Percentiles rank a stretch among this genome's conserved stretches.
These are phyloP conservation scores for Ellobius talpinus DNA, from an alignment of 2,113 vertebrate genomes.

Conservation along the genomic window DNA sequence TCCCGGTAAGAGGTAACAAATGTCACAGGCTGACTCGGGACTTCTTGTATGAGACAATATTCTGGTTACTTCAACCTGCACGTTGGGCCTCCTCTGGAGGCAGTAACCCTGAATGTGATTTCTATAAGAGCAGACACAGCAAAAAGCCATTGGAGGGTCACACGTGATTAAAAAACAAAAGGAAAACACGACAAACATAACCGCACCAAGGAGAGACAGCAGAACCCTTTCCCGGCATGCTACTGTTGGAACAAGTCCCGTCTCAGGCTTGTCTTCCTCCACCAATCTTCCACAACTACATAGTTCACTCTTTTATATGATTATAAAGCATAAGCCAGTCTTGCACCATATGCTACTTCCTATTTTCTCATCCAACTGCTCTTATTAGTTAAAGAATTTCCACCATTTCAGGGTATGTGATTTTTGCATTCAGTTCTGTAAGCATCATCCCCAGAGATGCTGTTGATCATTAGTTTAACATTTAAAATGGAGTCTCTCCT, in stretches of 20 bases:
- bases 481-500: slow-evolving; percentile 68
- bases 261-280: slow-evolving; percentile 10
- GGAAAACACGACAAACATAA: not conserved
- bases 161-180: not conserved
- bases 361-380: slow-evolving; percentile 30
- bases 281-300: slow-evolving; percentile 53
- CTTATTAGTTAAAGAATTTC: slow-evolving; percentile 64
- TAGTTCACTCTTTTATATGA: slow-evolving; percentile 5
- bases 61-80: not conserved
- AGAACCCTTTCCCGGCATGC: not conserved
- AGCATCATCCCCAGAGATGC: slow-evolving; percentile 40
- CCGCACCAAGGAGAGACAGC: not conserved
- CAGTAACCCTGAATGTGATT: not conserved
- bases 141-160: slow-evolving; percentile 20
- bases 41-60: not conserved
- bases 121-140: not conserved
- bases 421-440: slow-evolving; percentile 42
- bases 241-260: slow-evolving; percentile 44
- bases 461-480: slow-evolving; percentile 33
- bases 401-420: slow-evolving; percentile 24
- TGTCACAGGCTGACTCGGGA: not conserved
- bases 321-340: slow-evolving; percentile 48
- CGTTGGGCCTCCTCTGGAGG: not conserved
- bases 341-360: slow-evolving; percentile 1
- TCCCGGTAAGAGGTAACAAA: not conserved